A percentile compares a stretch with the other conserved stretches of the same genome.
These are phyloP conservation scores for Crossocerus cetratus DNA, from an alignment of 2,888 invertebrate species.

Conservation along the genomic window DNA sequence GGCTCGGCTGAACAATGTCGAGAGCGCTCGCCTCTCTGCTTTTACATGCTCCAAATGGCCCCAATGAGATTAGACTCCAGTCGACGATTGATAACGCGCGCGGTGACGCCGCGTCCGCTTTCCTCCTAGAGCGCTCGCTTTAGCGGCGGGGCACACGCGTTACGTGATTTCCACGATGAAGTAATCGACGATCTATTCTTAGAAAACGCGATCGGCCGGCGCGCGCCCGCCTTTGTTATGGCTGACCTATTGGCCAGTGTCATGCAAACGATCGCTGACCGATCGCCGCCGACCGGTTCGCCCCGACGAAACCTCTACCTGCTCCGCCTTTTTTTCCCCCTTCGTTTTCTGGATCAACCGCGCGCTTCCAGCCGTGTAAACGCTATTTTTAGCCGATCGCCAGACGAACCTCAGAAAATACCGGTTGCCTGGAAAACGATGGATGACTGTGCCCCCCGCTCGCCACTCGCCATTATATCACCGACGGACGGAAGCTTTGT, in stretches of 20 bases:
- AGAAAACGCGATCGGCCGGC: constrained; percentile 7
- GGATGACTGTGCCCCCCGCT: constrained; percentile 51
- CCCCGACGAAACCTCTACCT: too few species aligned
- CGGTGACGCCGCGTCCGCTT: too few species aligned
- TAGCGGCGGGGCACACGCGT: constrained; percentile 13
- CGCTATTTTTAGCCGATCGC: constrained; percentile 51
- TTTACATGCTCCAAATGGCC: too few species aligned
- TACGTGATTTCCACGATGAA: constrained; percentile 53
- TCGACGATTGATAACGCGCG: too few species aligned
- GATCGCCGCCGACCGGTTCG: too few species aligned
- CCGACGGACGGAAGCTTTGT: too few species aligned
- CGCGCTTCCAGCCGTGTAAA: constrained; percentile 17
- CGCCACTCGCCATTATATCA: constrained; percentile 30
- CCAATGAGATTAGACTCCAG: too few species aligned
- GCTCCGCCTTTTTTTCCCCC: too few species aligned
- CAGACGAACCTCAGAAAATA: constrained; percentile 48
- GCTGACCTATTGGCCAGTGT: background rate
- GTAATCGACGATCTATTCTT: constrained; percentile 48
- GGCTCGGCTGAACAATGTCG: background rate
- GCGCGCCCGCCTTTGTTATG: background rate
- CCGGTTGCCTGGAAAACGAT: constrained; percentile 56
- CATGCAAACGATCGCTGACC: constrained; percentile 1
- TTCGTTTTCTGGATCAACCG: too few species aligned
- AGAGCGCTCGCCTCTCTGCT: background rate
- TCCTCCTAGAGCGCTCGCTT: too few species aligned